Percentiles rank a stretch among this genome's conserved stretches.
Evolutionary conservation across 2,888 invertebrate species (phyloP).

Genomic region (Diarsia brunnea): DNA sequence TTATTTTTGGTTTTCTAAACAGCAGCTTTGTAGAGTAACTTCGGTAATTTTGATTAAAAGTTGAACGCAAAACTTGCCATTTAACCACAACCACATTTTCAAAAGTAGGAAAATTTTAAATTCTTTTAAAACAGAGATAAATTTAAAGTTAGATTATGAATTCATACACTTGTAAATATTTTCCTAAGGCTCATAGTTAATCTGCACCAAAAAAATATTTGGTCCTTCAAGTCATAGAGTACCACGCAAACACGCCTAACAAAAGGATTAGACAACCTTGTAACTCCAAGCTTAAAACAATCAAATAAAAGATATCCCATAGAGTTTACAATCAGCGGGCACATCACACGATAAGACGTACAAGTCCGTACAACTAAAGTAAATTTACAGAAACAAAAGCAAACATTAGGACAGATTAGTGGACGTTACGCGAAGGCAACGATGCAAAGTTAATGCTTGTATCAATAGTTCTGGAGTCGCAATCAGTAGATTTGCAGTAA

Average conservation of each 20-base stretch:
- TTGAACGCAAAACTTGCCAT: neutral
- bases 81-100: no score
- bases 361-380: slow-evolving; percentile 63
- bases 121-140: neutral
- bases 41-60: neutral
- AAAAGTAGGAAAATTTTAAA: no score
- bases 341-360: slow-evolving; percentile 65
- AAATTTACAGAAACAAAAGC: slow-evolving; percentile 82
- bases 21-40: neutral
- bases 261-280: slow-evolving; percentile 51
- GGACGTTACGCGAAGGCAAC: slow-evolving; percentile 66
- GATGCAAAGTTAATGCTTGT: slow-evolving; percentile 75
- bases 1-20: neutral
- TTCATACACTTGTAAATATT: slow-evolving; percentile 34
- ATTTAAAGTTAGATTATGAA: neutral
- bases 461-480: slow-evolving; percentile 80
- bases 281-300: slow-evolving; percentile 51
- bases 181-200: neutral
- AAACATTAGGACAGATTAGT: slow-evolving; percentile 82
- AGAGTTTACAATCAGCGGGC: slow-evolving; percentile 62
- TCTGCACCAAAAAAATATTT: slow-evolving; percentile 35
- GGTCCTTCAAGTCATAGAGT: slow-evolving; percentile 36
- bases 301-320: slow-evolving; percentile 66
- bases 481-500: slow-evolving; percentile 85
- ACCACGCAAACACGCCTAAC: slow-evolving; percentile 41